Evolutionary conservation across 2,797 vertebrate species (phyloP), one percentile per base, ranked within the genome.

Genomic region (Periparus ater): DNA sequence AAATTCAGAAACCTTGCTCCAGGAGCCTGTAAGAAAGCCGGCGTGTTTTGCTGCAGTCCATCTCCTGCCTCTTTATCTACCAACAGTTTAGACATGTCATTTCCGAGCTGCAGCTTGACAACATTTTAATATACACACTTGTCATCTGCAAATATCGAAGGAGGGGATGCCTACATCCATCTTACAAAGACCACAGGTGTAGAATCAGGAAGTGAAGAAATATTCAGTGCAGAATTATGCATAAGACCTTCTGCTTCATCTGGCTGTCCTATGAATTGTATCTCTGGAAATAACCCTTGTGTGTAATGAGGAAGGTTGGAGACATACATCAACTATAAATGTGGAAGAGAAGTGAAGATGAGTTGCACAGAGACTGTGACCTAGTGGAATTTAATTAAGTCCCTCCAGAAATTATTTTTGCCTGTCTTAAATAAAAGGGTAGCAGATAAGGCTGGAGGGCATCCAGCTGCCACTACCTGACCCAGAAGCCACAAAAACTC

Each of bases 91-190:
- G 70, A 27, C 45, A 45, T 6, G 22, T 36, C 29, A 38, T 73
- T 90, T 66, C 51, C 89, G 81, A 92, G 48, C 71, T 89, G 58
- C 45, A 91, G 65, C 50, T 86, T 81, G 62, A 65, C 72, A 91
- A 61, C 34, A 36, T 66, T 79, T 92, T 76, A 79, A 92, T 79
- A 62, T n/a, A 74, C 30, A 45, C 11, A 42, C 27, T 65, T 83
- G 42, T 58, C 47, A 83, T 45, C n/a, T 75, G 73, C 62, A 88
- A 72, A 55, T 15, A 29, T 40, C 2, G 2, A 83, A 57, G 30
- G 58, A 91, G 47, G 20, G 38, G 19, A 62, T 91, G 40, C 40
- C 20, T 81, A 23, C 38, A 80, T 42, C 50, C 54, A 60, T 79
- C 40, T 78, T 53, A 90, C 30, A 42, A 55, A 68, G 51, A 55